Evolutionary conservation across 2,113 vertebrate genomes (phyloP).

Genomic region (Charina bottae): DNA sequence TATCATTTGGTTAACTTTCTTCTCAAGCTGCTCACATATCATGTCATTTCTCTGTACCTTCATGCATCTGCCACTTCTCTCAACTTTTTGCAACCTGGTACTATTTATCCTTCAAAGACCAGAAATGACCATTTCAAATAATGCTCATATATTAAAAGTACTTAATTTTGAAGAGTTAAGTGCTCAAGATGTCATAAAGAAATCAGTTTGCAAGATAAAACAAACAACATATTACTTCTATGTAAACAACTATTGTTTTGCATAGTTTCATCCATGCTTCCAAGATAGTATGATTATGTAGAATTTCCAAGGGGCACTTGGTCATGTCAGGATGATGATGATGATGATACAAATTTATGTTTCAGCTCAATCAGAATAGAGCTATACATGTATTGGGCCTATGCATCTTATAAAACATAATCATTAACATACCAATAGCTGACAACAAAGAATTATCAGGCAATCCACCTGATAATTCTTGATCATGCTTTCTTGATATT

Average conservation of each 20-base stretch:
- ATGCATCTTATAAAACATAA: not conserved
- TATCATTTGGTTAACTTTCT: not conserved
- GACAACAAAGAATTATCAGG: not conserved
- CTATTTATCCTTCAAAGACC: not conserved
- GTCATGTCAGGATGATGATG: not conserved
- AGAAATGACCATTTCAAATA: not conserved
- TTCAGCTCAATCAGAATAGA: too few relatives aligned
- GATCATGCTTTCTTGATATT: not conserved
- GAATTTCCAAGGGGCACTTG: not conserved
- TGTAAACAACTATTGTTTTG: not conserved
- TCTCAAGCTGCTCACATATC: not conserved
- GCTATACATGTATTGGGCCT: too few relatives aligned
- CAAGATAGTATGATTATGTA: not conserved
- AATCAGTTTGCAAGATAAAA: not conserved
- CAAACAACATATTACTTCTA: not conserved
- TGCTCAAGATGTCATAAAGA: not conserved
- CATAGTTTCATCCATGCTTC: not conserved
- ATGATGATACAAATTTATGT: too few relatives aligned
- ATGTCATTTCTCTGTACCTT: not conserved
- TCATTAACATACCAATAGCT: not conserved
- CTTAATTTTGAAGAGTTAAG: not conserved
- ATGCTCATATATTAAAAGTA: not conserved
- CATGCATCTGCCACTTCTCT: not conserved
- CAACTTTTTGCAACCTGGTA: not conserved
- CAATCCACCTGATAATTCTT: not conserved